phyloP scores from a whole-genome alignment of 2,113 vertebrate species.

The Dicerorhinus sumatrensis region DNA sequence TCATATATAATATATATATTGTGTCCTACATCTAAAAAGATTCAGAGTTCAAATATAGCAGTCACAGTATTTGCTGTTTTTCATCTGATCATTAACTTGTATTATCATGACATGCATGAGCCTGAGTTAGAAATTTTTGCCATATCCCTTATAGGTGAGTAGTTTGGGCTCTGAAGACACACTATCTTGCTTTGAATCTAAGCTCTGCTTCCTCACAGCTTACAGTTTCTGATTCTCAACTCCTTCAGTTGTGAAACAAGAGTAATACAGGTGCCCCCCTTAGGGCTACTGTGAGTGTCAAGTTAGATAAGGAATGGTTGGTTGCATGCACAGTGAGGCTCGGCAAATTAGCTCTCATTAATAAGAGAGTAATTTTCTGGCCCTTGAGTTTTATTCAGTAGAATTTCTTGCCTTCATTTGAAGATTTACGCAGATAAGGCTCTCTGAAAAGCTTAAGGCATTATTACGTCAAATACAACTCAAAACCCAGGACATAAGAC shows the following conservation, averaged over 20 bases:
- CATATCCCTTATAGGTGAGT: not conserved
- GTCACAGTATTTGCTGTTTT: not conserved
- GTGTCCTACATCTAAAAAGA: no score
- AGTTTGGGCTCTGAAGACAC: fast-evolving
- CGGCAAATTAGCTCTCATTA: fast-evolving
- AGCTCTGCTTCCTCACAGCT: fast-evolving
- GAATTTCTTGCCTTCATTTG: not conserved
- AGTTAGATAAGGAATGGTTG: fast-evolving
- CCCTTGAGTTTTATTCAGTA: not conserved
- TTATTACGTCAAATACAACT: not conserved
- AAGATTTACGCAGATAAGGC: not conserved
- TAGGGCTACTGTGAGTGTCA: fast-evolving
- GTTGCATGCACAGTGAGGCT: fast-evolving
- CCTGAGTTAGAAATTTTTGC: no score
- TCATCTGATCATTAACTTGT: no score
- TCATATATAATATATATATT: no score
- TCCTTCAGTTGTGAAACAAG: no score
- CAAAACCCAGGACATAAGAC: not conserved
- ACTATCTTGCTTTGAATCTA: no score
- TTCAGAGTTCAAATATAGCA: not conserved
- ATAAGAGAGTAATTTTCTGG: fast-evolving
- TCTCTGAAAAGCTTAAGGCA: not conserved
- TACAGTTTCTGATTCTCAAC: no score
- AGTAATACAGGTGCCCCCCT: not conserved
- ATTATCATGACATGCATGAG: fast-evolving